Evolutionary conservation across 2,888 invertebrate genomes (phyloP), one percentile per base, ranked within the genome.

Genomic region (Macropis europaea): DNA sequence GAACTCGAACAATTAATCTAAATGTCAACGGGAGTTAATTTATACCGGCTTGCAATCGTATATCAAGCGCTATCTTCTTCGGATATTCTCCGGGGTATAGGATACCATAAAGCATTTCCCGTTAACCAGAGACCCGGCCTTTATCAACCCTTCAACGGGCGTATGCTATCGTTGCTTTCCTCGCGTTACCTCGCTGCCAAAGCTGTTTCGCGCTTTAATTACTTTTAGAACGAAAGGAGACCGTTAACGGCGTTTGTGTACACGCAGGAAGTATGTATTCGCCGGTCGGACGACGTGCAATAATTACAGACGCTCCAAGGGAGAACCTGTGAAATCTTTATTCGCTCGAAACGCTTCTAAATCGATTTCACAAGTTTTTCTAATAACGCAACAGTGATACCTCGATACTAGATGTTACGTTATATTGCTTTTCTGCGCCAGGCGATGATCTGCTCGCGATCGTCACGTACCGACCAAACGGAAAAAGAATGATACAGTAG

Each of bases 11-110:
- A 87, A 88, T 88, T 88, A 88, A 88, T 88, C 88, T 88, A 84
- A 84, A 83, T 83, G 88, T 88, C 88, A 86, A 80, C 86, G 84
- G 71, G 81, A 86, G 86, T 88, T 87, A 88, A 88, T 88, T 88
- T 88, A 88, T 88, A 86, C 86, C 80, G 79, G 82, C 81, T 81
- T 67, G 73, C 76, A 82, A 84, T 82, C 87, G 85, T 87, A 87
- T 85, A 87, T 88, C 88, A 87, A 86, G 59, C 78, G 82, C 86
- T 87, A 87, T 88, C 87, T 87, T 84, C 86, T 85, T 87, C 80
- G 77, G 75, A 73, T 78, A 78, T 79, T 79, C 82, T 79, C 80
- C 64, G 15, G 74, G 73, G 80, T 76, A 77, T 71, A 73, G 78
- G 76, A 76, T 74, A 36, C n/a, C 74, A 82, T 80, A 82, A 83